phyloP scores from a whole-genome alignment of 2,888 invertebrate genomes.

The Tipula unca region DNA sequence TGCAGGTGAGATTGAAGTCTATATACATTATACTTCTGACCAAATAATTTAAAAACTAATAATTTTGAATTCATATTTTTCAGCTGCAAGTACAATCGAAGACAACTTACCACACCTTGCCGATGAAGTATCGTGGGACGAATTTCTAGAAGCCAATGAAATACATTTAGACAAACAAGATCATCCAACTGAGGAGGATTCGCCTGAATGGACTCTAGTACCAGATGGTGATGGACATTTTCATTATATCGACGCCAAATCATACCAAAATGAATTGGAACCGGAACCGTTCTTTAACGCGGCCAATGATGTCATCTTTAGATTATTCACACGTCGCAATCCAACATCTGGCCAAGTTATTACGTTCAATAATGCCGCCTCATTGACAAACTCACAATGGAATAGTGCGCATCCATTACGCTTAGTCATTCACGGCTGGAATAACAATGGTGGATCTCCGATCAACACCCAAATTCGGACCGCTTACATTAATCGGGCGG shows the following conservation, averaged over 20 bases:
- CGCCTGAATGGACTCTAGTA: constrained; percentile 2
- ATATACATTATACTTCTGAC: too few relatives aligned
- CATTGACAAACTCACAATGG: constrained; percentile 27
- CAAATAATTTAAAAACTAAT: too few relatives aligned
- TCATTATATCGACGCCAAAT: background rate
- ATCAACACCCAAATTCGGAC: constrained; percentile 34
- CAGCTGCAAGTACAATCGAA: background rate
- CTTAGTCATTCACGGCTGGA: constrained; percentile 35
- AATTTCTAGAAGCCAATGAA: too few relatives aligned
- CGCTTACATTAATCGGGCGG: constrained; percentile 32
- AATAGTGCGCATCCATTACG: constrained; percentile 27
- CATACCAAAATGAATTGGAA: background rate
- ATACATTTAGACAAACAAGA: background rate
- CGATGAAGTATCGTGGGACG: too few relatives aligned
- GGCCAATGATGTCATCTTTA: background rate
- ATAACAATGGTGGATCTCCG: constrained; percentile 33
- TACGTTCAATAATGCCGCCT: constrained; percentile 23
- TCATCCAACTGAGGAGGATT: background rate
- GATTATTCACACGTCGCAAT: background rate
- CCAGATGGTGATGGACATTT: constrained; percentile 14
- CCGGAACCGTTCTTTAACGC: background rate
- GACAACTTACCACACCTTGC: too few relatives aligned
- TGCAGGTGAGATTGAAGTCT: background rate
- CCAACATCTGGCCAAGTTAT: constrained; percentile 24
- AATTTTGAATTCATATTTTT: too few relatives aligned